These are phyloP conservation scores for Panzeria rudis DNA, from an alignment of 2,888 invertebrate genomes.

Conservation along the genomic window DNA sequence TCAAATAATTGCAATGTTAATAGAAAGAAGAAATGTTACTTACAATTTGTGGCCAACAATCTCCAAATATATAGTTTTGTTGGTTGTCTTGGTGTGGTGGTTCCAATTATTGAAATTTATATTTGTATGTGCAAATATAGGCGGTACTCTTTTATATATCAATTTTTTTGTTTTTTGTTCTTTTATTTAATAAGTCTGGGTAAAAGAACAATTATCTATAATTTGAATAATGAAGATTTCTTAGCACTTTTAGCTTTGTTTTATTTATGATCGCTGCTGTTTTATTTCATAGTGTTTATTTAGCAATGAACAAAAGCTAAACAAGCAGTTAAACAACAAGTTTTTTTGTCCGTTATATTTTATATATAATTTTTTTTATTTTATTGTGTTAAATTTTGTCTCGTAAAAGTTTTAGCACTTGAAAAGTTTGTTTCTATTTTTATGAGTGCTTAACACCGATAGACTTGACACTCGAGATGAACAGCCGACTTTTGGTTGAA, in stretches of 20 bases:
- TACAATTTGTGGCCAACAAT: not conserved
- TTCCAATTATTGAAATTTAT: slow-evolving; percentile 53
- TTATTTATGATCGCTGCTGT: not conserved
- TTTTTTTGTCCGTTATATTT: slow-evolving; percentile 35
- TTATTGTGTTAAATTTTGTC: slow-evolving; percentile 29
- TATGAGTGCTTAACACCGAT: slow-evolving; percentile 36
- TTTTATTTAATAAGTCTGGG: slow-evolving; percentile 17
- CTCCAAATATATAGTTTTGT: slow-evolving; percentile 4
- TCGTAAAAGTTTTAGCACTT: slow-evolving; percentile 45
- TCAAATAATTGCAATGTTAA: too few species aligned
- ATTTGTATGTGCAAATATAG: slow-evolving; percentile 31
- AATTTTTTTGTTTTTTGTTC: not conserved
- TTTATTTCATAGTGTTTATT: slow-evolving; percentile 19
- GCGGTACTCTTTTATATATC: slow-evolving; percentile 10
- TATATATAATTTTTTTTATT: not conserved
- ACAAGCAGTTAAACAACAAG: slow-evolving; percentile 24
- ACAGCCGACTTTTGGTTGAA: slow-evolving; percentile 50
- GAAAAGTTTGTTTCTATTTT: slow-evolving; percentile 26
- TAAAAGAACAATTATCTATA: slow-evolving; percentile 64
- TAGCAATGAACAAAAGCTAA: slow-evolving; percentile 1
- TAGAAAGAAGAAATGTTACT: too few species aligned
- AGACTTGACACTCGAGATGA: slow-evolving; percentile 60
- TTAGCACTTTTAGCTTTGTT: slow-evolving; percentile 9
- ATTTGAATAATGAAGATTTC: slow-evolving; percentile 66
- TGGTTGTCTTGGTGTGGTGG: slow-evolving; percentile 14